Evolutionary conservation across 2,888 invertebrate species (phyloP), one percentile per base, ranked within the genome.

Genomic region (Archaeoteleia sp.): DNA sequence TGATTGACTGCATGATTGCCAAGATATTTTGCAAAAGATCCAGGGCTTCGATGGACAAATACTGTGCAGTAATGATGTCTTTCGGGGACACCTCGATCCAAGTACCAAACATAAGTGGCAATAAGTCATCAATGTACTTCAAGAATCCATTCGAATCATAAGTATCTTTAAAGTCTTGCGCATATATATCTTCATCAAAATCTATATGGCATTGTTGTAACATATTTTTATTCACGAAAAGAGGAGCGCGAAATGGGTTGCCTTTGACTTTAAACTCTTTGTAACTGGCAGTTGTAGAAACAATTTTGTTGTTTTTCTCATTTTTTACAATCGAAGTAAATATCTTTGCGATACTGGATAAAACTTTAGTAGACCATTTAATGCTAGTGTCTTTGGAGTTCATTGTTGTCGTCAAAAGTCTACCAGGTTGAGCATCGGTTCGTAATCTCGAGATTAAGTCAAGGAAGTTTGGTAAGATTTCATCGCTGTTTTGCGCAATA

Each of bases 401-500:
- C 54, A 95, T 87, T 78, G 92, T 91, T 0, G 92, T 87, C 6
- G 90, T 90, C 6, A 95, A 86, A 30, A 91, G 90, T 72, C 93
- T 87, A 10, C 89, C 90, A n/a, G 90, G 87, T 61, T 88, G 89
- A 1, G 90, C 88, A 79, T 92, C 91, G 8, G 88, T 86, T 45
- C 90, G 87, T 32, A 91, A 84, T 71, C 90, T 92, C 0, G 96
- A 96, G 79, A 96, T 94, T 88, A 96, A 91, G 72, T 93, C 92
- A 6, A 96, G 86, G 75, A 96, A 94, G 80, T 93, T 93, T 0
- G 91, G 90, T 54, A 96, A 87, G 1, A 96, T 90, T 82, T 90
- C 91, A 51, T 90, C 88, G 57, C 91, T 90, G 78, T 91, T 90
- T 49, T 88, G 86, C 0, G 91, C 90, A 1, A 95, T 88, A 39